Base-by-base conservation (phyloP, 2,888 invertebrate genomes). In the Nymphalis polychloros region DNA sequence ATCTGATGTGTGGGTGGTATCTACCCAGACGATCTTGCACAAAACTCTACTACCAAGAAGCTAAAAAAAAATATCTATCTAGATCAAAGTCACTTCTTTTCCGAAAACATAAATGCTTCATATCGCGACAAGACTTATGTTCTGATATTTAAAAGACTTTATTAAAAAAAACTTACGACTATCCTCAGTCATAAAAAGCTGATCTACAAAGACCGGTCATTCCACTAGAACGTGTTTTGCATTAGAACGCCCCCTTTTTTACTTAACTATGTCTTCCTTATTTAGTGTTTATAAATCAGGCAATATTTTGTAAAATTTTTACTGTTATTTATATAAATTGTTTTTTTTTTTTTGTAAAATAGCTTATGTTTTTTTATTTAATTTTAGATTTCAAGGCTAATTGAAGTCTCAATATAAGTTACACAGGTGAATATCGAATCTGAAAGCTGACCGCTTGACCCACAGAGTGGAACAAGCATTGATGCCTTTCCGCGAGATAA, bases 381-480 rank as follows among this genome's bases (percentile, higher is more conserved):
- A 27, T 20, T 52, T 27, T 13, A 23, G 23, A 23, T 23, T 50
- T 20, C 50, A 13, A 52, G 8, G 20, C 50, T 52, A 55, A 8
- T 55, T 27, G 19, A 55, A 27, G 17, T 55, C 53, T 17, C 27
- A 55, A 55, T 27, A 8, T 49, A 27, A 10, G 27, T 47, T 60
- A 47, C 63, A 70, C 72, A 69, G 70, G 73, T 73, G 73, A 67
- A 69, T 67, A 83, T 80, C 83, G 84, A 84, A 81, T 84, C 87
- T 88, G 87, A 87, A 87, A 86, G 69, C 80, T 82, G 83, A 79
- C 79, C 80, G 80, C 79, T 77, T 88, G 87, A 88, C 89, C 88
- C 77, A 89, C 64, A 69, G 52, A 59, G 46, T 84, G 76, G 68
- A 63, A 63, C 62, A 48, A 35, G 48, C 63, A 23, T 19, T 52